phyloP scores from a whole-genome alignment of 2,113 vertebrate genomes.

The Lontra canadensis region DNA sequence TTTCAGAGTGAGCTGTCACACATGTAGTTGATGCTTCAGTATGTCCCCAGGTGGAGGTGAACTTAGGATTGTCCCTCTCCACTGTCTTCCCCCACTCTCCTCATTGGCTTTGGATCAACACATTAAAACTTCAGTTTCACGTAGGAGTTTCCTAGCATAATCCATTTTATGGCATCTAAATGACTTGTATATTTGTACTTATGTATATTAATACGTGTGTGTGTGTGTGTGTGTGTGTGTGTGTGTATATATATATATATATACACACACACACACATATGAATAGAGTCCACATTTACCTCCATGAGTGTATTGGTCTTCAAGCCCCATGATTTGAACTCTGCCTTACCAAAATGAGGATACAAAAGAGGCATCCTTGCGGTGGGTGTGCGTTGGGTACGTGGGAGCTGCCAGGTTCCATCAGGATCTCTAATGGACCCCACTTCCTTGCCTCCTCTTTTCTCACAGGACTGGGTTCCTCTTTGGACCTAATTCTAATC shows the following conservation, averaged over 20 bases:
- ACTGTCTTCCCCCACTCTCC: background rate
- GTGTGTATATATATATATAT: background rate
- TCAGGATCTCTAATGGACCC: background rate
- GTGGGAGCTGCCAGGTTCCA: background rate
- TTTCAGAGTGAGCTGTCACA: background rate
- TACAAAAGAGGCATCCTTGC: background rate
- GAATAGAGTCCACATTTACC: background rate
- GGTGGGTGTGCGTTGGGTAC: too few species aligned
- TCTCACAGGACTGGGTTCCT: background rate
- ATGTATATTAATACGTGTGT: background rate
- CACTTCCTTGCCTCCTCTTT: background rate
- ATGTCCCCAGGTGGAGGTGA: background rate
- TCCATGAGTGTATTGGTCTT: background rate
- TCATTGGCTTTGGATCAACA: background rate
- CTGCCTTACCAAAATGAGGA: background rate
- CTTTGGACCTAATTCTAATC: background rate
- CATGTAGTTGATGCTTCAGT: background rate
- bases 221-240: too few species aligned
- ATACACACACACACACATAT: background rate
- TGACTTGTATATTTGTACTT: background rate
- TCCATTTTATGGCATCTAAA: background rate
- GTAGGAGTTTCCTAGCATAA: background rate
- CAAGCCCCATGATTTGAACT: background rate
- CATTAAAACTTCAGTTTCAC: background rate
- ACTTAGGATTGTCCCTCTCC: background rate